Evolutionary conservation across 1,140 invertebrate species (phyloP), one percentile per base, ranked within the genome.

Genomic region (Neuroterus valhalla): DNA sequence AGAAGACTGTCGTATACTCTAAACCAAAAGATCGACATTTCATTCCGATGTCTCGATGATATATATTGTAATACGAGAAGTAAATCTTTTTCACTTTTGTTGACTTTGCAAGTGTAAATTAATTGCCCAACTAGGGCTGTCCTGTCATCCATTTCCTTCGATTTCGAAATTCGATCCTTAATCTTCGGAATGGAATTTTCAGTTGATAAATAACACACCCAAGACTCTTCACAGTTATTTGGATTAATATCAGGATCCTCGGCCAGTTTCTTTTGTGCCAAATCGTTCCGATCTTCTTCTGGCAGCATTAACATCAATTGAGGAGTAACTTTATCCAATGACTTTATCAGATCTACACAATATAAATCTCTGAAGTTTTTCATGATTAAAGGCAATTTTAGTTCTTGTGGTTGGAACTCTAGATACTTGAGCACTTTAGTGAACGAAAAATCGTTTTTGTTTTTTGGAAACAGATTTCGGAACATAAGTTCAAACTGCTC

Each of bases 161-260:
- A 38, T 23, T 74, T 82, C 0, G 5, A 0, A 12, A 89, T 86
- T 71, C 84, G 66, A 0, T 50, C 11, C 66, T 80, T 87, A 0
- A 89, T 74, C 1, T 68, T 6, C 0, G 80, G 68, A 48, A 89
- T 83, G 0, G 82, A 70, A 38, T 88, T 85, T 0, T 77, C 2
- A 0, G 74, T 50, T 1, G 82, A 70, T n/a, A 90, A 71, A 44
- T 86, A 90, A 71, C 82, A 83, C 31, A 70, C 78, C 87, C 88
- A 89, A 0, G 67, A 74, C 6, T 17, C 17, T 1, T 70, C 19
- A 74, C 71, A 82, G 11, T 3, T 12, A 4, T 31, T 5, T 0
- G 15, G 6, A n/a, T 12, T n/a, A n/a, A n/a, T 21, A 23, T 71
- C n/a, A 14, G 45, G 17, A 2, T 77, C 72, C 0, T 38, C 23